Base-by-base conservation (phyloP, 2,888 invertebrate species). In the Cosmia pyralina region DNA sequence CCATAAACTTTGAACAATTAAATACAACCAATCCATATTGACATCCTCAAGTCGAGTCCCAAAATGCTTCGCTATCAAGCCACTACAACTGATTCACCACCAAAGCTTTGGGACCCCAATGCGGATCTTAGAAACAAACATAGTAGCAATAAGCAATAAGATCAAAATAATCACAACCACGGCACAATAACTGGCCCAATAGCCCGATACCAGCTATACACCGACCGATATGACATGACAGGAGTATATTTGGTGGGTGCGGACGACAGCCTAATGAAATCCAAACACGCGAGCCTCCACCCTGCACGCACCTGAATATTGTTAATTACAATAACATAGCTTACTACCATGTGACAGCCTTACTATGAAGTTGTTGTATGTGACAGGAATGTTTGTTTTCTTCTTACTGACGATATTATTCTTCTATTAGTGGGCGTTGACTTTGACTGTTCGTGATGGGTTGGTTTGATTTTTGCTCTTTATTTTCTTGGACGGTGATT, bases 201-300 rank as follows among this genome's bases (percentile, higher is more conserved):
- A 58, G 74, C 58, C 64, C 80, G 73, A 82, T 82, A 85, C 79
- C 79, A 85, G 85, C 86, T 83, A 87, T 86, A 90, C 72, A 85
- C 64, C 72, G 69, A 77, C 57, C 81, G 81, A 84, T 90, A 90
- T 89, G 88, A 88, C 88, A 89, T 89, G 88, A 88, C 88, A 89
- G 85, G 82, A 87, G 87, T 83, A 86, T 85, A 85, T 90, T 89
- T 86, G 83, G 85, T 86, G 90, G 94, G 94, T 88, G 94, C 88
- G 94, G 93, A 86, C 88, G 66, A 79, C 75, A 82, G 88, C 88
- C 89, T 96, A 95, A 96, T 95, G 94, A 94, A 94, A 93, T 89
- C 81, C 90, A 93, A 94, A 94, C 96, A 96, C 94, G 96, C 95
- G 82, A 94, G 85, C 91, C 93, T 76, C 88, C 92, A 85, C 92